Conservation (phyloP, 2,113 vertebrate species). For the Podiceps cristatus region DNA sequence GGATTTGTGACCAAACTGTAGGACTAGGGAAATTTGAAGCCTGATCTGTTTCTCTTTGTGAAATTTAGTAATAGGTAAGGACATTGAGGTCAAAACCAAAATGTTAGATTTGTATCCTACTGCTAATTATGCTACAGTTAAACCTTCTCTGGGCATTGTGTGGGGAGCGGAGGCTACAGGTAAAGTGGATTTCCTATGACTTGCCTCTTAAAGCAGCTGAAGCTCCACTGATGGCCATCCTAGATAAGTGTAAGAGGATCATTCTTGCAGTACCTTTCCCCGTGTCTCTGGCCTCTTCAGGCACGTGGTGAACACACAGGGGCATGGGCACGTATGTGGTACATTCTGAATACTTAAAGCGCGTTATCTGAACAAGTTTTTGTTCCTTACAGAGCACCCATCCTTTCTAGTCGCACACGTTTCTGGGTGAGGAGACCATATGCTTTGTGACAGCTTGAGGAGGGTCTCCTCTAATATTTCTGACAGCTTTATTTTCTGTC, state of each 20-base stretch:
- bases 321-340: neutral
- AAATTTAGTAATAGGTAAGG: neutral
- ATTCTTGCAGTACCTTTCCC: neutral
- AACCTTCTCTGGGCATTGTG: neutral
- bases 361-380: neutral
- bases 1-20: neutral
- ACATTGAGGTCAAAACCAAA: neutral
- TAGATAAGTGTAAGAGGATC: neutral
- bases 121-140: neutral
- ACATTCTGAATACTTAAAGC: neutral
- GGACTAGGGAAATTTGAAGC: neutral
- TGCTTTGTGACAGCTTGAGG: conserved; percentile 2
- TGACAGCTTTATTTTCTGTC: conserved; percentile 44
- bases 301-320: neutral
- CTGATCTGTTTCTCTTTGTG: neutral
- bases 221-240: neutral
- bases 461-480: conserved; percentile 33
- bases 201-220: neutral
- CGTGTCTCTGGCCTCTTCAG: accelerated
- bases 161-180: neutral
- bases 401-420: neutral
- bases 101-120: neutral
- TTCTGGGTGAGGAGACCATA: neutral
- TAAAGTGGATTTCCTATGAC: neutral
- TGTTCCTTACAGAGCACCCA: neutral